Evolutionary conservation across 2,888 invertebrate genomes (phyloP).

Genomic region (Lacanobia oleracea): DNA sequence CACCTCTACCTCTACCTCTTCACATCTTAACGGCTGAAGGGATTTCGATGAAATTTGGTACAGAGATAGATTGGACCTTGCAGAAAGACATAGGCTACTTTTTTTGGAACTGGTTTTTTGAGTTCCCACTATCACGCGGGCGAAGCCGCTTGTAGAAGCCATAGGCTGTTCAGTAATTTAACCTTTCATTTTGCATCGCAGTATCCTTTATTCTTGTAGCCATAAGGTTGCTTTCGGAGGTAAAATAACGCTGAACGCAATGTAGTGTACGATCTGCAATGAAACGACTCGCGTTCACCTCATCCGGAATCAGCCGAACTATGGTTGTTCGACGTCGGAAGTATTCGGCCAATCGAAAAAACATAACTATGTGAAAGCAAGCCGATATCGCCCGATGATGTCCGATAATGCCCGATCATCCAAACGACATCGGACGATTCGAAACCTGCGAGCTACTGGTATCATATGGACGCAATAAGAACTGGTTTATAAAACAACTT

Average conservation of each 20-base stretch:
- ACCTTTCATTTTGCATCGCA: background rate
- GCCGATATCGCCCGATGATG: too few relatives aligned
- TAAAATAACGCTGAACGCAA: background rate
- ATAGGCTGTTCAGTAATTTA: background rate
- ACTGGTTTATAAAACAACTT: conserved; percentile 36
- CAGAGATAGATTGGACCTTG: too few relatives aligned
- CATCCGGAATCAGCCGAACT: background rate
- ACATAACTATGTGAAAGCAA: background rate
- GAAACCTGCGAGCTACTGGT: background rate
- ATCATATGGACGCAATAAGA: conserved; percentile 40
- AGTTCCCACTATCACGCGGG: too few relatives aligned
- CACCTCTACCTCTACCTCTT: too few relatives aligned
- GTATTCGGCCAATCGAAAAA: background rate
- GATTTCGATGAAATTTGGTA: too few relatives aligned
- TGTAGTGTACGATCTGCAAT: background rate
- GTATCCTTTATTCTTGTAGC: too few relatives aligned
- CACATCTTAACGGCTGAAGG: too few relatives aligned
- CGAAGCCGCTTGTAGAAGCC: too few relatives aligned
- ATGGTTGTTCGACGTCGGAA: background rate
- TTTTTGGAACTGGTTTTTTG: too few relatives aligned
- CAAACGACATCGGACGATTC: background rate
- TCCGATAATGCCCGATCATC: background rate
- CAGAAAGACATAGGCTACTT: too few relatives aligned
- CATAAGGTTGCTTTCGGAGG: background rate
- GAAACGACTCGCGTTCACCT: background rate